A percentile compares a stretch with the other conserved stretches of the same genome.
These are phyloP conservation scores for Calidris pygmaea DNA, from an alignment of 2,113 vertebrate species.

Conservation along the genomic window DNA sequence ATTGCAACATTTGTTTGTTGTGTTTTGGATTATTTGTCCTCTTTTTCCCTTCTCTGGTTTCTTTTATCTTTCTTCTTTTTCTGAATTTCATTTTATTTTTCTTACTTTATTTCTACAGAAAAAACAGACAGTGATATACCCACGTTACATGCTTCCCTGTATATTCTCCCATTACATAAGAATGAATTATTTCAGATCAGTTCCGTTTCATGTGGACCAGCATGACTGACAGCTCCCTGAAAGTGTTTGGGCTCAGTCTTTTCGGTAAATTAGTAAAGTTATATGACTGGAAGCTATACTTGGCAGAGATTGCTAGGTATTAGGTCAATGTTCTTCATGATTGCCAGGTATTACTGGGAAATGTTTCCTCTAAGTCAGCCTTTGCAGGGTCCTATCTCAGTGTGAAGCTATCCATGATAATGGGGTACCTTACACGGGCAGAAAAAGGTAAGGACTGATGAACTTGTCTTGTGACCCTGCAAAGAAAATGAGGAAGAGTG, in stretches of 20 bases:
- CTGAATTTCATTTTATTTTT: neutral
- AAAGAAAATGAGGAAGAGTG: neutral
- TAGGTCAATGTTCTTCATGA: neutral
- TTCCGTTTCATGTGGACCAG: neutral
- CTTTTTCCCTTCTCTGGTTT: rapidly evolving
- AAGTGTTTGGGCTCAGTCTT: neutral
- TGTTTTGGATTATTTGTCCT: neutral
- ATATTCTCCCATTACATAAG: neutral
- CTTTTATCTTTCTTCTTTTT: neutral
- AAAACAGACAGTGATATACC: neutral
- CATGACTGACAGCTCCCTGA: neutral
- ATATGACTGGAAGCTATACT: neutral
- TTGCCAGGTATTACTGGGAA: neutral
- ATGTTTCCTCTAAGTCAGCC: neutral
- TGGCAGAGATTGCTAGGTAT: neutral
- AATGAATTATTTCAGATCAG: neutral
- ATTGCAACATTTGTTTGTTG: neutral
- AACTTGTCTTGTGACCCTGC: neutral
- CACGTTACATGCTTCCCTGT: neutral
- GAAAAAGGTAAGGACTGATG: neutral
- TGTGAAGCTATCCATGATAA: neutral
- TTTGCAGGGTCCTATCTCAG: neutral
- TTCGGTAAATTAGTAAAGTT: neutral
- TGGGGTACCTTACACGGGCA: neutral
- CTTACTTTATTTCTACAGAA: neutral